Evolutionary conservation across 2,113 vertebrate genomes (phyloP).

Genomic region (Pygoscelis antarcticus): DNA sequence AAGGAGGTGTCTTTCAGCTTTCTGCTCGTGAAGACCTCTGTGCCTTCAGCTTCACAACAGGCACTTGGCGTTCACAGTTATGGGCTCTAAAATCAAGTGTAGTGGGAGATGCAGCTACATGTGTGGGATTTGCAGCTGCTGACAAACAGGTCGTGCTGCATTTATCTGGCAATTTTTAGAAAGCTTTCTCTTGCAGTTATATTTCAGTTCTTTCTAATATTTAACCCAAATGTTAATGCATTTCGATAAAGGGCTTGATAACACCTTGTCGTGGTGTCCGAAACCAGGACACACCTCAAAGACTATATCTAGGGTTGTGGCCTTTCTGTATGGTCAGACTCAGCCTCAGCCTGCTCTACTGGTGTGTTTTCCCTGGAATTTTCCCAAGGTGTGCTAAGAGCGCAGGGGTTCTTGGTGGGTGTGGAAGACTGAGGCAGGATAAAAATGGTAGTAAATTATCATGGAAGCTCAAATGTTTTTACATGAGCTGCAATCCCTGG

Average conservation of each 20-base stretch:
- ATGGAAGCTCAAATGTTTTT: neutral
- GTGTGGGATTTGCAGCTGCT: neutral
- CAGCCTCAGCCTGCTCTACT: too few species aligned
- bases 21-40: neutral
- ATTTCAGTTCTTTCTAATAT: neutral
- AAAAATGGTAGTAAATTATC: neutral
- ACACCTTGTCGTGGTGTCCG: neutral
- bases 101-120: neutral
- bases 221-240: neutral
- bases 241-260: neutral
- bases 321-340: neutral
- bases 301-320: neutral
- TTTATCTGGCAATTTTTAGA: neutral
- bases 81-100: neutral
- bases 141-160: neutral
- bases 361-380: neutral
- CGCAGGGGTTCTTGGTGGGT: neutral
- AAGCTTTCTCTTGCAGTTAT: neutral
- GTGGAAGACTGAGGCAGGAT: neutral
- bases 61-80: neutral
- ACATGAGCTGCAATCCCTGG: neutral
- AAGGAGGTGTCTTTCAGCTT: neutral
- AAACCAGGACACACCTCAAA: neutral
- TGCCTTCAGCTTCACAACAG: slow-evolving; percentile 3
- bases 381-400: neutral